These are phyloP conservation scores for Amblyopsis rosae DNA, from an alignment of 2,113 vertebrate genomes.

Conservation along the genomic window DNA sequence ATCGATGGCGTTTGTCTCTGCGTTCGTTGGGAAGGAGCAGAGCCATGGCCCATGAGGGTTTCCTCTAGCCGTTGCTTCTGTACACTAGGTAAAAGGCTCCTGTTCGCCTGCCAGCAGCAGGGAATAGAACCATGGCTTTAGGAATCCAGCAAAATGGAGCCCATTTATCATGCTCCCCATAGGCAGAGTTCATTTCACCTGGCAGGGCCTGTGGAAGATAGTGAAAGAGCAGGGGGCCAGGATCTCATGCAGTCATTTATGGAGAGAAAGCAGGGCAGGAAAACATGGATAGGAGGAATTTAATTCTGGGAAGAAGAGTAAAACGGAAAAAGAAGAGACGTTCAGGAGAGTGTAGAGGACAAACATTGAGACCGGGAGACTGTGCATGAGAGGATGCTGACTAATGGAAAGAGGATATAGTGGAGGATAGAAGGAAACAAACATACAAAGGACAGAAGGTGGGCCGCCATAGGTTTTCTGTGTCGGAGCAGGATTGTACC, in stretches of 20 bases:
- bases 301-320: too few relatives aligned
- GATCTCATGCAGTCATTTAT: constrained; percentile 2
- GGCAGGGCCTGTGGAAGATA: constrained; percentile 1
- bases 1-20: constrained; percentile 34
- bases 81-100: constrained; percentile 34
- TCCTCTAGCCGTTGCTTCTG: constrained; percentile 22
- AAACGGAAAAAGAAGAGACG: too few relatives aligned
- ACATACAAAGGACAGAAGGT: background rate
- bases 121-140: constrained; percentile 30
- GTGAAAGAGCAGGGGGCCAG: background rate
- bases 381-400: too few relatives aligned
- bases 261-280: too few relatives aligned
- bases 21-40: constrained; percentile 16
- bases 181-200: constrained; percentile 27
- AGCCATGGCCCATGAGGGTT: constrained; percentile 28
- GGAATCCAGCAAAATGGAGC: constrained; percentile 33
- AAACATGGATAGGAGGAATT: too few relatives aligned
- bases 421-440: background rate
- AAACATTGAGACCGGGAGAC: too few relatives aligned
- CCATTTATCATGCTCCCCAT: constrained; percentile 39
- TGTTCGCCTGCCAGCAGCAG: constrained; percentile 16
- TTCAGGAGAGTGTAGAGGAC: too few relatives aligned
- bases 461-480: too few relatives aligned
- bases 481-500: too few relatives aligned
- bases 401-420: constrained; percentile 1